phyloP scores from a whole-genome alignment of 2,888 invertebrate species.

The Punctoribates punctum region DNA sequence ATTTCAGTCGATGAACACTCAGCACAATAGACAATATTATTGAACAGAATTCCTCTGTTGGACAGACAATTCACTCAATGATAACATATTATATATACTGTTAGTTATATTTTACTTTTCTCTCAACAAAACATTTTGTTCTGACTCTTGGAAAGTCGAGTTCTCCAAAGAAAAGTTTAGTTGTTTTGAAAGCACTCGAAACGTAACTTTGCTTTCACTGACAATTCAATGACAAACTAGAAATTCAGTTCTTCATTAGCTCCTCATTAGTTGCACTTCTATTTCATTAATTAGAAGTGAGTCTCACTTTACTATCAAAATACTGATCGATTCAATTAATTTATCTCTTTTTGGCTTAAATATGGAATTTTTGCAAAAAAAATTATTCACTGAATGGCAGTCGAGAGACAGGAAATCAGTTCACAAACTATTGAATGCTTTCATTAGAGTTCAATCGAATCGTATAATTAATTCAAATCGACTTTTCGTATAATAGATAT shows the following conservation, averaged over 20 bases:
- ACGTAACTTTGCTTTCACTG: background rate
- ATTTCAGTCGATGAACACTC: background rate
- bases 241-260: constrained; percentile 26
- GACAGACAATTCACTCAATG: background rate
- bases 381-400: background rate
- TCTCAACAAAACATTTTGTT: background rate
- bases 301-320: background rate
- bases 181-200: background rate
- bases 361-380: background rate
- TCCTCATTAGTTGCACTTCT: background rate
- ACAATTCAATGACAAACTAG: background rate
- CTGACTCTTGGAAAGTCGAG: no score
- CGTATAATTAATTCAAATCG: constrained; percentile 15
- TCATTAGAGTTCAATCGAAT: constrained; percentile 12
- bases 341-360: background rate
- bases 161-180: background rate
- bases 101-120: constrained; percentile 8
- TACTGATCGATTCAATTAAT: background rate
- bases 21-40: background rate
- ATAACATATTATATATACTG: background rate
- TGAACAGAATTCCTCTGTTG: background rate
- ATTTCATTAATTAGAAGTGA: background rate
- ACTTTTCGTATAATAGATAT: constrained; percentile 8
- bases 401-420: background rate
- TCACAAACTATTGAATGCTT: background rate